phyloP scores from a whole-genome alignment of 2,113 vertebrate species.

The Antennarius striatus region DNA sequence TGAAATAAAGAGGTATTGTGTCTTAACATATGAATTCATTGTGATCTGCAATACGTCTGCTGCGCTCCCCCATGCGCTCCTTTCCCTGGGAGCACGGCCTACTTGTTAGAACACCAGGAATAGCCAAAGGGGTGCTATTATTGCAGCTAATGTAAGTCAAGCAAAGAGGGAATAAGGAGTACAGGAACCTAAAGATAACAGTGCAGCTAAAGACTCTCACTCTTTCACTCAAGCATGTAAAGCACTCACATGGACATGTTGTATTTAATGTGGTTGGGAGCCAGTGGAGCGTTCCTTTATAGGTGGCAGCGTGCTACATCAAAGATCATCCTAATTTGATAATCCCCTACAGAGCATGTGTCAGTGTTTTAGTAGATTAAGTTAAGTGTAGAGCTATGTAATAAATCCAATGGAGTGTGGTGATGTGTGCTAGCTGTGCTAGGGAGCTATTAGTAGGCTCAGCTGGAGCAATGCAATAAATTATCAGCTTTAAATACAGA shows the following conservation, averaged over 20 bases:
- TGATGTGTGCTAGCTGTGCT: constrained; percentile 23
- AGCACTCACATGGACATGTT: neutral
- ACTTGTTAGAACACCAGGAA: constrained; percentile 78
- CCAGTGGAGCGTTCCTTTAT: constrained; percentile 12
- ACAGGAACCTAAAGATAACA: constrained; percentile 68
- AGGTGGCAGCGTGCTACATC: constrained; percentile 27
- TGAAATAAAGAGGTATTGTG: constrained; percentile 24
- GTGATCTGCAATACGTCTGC: constrained; percentile 58
- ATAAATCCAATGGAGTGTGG: constrained; percentile 33
- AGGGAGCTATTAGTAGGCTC: constrained; percentile 14
- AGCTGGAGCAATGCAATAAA: constrained; percentile 12
- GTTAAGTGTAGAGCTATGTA: constrained; percentile 26
- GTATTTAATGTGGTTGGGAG: neutral
- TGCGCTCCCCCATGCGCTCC: constrained; percentile 46
- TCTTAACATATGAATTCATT: constrained; percentile 17
- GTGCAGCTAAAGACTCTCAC: constrained; percentile 43
- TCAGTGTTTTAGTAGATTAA: constrained; percentile 34
- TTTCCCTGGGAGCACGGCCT: constrained; percentile 78
- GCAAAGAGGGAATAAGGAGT: constrained; percentile 75
- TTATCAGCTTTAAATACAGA: constrained; percentile 24
- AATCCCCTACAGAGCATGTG: constrained; percentile 44
- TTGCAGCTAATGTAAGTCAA: constrained; percentile 72
- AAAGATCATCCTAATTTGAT: constrained; percentile 63
- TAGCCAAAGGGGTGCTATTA: constrained; percentile 77
- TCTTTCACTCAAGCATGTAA: constrained; percentile 38